Percentiles rank a stretch among this genome's conserved stretches.
phyloP scores from a whole-genome alignment of 2,113 vertebrate species.

The Girardinichthys multiradiatus region DNA sequence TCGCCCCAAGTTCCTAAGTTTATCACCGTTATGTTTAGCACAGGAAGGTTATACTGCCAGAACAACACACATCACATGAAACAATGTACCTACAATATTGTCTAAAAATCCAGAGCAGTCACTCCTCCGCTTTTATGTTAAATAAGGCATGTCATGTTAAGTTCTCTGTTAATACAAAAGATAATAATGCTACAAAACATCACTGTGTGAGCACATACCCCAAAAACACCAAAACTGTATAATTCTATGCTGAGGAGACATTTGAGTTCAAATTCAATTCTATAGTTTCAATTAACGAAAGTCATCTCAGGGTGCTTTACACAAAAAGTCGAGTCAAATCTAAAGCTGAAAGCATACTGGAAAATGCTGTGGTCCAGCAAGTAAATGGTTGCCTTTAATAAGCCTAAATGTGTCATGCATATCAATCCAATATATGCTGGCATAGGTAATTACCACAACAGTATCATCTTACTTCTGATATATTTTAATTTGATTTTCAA shows the following conservation, averaged over 20 bases:
- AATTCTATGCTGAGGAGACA: background rate
- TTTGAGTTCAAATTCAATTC: background rate
- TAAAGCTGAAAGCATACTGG: background rate
- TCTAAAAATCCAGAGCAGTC: background rate
- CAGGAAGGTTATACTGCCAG: conserved; percentile 32
- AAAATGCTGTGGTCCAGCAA: background rate
- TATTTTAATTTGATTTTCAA: background rate
- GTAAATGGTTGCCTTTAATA: background rate
- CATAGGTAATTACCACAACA: too few relatives aligned
- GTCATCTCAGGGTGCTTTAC: background rate
- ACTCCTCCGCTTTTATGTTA: background rate
- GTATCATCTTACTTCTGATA: background rate
- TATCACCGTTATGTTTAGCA: conserved; percentile 20
- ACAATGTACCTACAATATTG: background rate
- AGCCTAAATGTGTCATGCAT: too few relatives aligned
- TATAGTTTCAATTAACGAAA: background rate
- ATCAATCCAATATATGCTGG: too few relatives aligned
- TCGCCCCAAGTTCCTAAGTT: conserved; percentile 34
- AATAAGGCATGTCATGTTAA: background rate
- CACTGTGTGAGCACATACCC: too few relatives aligned
- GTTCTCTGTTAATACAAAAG: background rate
- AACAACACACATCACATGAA: conserved; percentile 15
- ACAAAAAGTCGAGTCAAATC: background rate
- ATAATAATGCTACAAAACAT: too few relatives aligned
- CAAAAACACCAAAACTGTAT: background rate